Base-by-base conservation (phyloP, 2,113 vertebrate genomes). In the Larimichthys crocea region DNA sequence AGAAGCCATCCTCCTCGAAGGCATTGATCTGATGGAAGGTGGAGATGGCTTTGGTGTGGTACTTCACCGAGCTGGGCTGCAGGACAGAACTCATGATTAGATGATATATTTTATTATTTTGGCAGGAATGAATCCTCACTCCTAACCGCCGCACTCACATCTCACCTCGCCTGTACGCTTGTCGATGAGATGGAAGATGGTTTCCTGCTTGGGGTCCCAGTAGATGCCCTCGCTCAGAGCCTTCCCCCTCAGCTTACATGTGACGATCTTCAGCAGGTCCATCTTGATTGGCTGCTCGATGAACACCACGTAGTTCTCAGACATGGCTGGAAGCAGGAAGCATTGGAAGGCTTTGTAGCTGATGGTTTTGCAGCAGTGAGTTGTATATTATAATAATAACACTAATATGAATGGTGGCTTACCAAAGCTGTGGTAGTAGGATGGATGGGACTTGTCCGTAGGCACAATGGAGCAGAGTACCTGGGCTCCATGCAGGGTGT, bases 381-480 rank as follows among this genome's bases (percentile, higher is more conserved):
- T 26, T 7, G 35, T 8, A 62, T 35, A 7, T 11, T 42, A 44
- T 17, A 14, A 31, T 35, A 35, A 35, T 35, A 35, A 35, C 24
- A 24, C 1, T 35, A 7, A 35, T 35, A 42, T 26, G n/a, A 83
- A 46, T 11, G 17, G 9, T 22, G 35, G 3, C 76, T 93, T 71
- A 99, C 98, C 97, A 57, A 99, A 99, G 93, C 97, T 99, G 94
- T 99, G 98, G 82, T 98, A 99, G 88, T 99, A 99, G 83, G 97
- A 97, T 17, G 97, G 97, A 49, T 94, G 97, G 90, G 92, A 92
- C 79, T 82, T 95, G 84, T 97, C 88, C 49, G 46, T 4, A 76
- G 97, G 95, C 57, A 82, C 57, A 66, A 99, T 96, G 52, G 96
- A 97, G 84, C 97, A 98, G 75, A 99, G 89, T 57, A 99, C 88